Evolutionary conservation across 1,140 invertebrate genomes (phyloP).

Genomic region (Cydia pomonella): DNA sequence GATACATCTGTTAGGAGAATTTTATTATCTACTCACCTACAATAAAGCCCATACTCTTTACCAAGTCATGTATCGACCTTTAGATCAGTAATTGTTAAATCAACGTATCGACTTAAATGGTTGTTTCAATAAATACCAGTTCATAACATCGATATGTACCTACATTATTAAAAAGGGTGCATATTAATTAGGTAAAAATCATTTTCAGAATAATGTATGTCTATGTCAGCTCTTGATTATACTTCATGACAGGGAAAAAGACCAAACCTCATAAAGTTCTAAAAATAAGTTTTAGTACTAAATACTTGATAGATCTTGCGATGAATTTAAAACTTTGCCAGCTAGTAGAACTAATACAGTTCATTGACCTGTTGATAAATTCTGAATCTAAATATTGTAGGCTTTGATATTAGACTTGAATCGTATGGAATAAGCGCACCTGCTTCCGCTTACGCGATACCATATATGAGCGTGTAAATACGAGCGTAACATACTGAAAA

Average conservation of each 20-base stretch:
- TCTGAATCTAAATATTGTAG: neutral
- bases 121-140: neutral
- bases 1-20: slow-evolving; percentile 8
- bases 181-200: neutral
- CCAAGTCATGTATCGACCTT: neutral
- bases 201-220: neutral
- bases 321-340: neutral
- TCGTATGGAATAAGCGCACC: neutral
- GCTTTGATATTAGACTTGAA: neutral
- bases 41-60: too few relatives aligned
- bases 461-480: neutral
- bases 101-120: slow-evolving; percentile 7
- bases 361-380: neutral
- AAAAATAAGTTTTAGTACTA: neutral
- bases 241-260: neutral
- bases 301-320: neutral
- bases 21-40: neutral
- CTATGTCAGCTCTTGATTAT: neutral
- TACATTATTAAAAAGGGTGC: neutral
- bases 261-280: neutral
- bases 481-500: neutral
- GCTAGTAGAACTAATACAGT: neutral
- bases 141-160: neutral
- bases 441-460: neutral
- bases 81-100: neutral